Evolutionary conservation across 2,113 vertebrate species (phyloP).

Genomic region (Oxyruncus cristatus): DNA sequence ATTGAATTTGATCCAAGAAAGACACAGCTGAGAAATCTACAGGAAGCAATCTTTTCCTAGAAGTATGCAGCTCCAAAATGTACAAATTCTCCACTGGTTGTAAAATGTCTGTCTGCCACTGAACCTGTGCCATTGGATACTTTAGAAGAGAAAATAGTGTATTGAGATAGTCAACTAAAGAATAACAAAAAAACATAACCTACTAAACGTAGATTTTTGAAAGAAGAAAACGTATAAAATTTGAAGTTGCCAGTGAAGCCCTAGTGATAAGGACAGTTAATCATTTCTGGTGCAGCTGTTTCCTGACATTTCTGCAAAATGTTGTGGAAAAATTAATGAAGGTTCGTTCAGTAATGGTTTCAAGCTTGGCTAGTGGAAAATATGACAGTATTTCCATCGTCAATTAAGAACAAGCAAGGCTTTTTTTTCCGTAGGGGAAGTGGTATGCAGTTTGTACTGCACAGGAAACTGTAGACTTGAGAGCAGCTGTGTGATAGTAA

Average conservation of each 20-base stretch:
- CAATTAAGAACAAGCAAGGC: slow-evolving; percentile 80
- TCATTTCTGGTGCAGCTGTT: slow-evolving; percentile 82
- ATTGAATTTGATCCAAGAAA: slow-evolving; percentile 75
- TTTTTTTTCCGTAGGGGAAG: slow-evolving; percentile 77
- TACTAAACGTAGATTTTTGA: slow-evolving; percentile 30
- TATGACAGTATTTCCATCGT: slow-evolving; percentile 88
- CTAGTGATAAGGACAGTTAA: slow-evolving; percentile 75
- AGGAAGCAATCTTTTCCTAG: slow-evolving; percentile 78
- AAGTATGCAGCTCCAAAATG: slow-evolving; percentile 68
- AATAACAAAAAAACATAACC: background rate
- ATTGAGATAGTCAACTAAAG: background rate
- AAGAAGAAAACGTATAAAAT: slow-evolving; percentile 2
- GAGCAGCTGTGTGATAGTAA: slow-evolving; percentile 55
- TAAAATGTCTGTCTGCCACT: slow-evolving; percentile 27
- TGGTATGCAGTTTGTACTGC: slow-evolving; percentile 77
- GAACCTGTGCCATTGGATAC: slow-evolving; percentile 26
- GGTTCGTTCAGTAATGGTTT: slow-evolving; percentile 84
- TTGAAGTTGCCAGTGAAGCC: slow-evolving; percentile 41
- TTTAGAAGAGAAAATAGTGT: slow-evolving; percentile 18
- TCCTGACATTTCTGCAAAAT: slow-evolving; percentile 87
- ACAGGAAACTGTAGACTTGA: slow-evolving; percentile 83
- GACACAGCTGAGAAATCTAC: slow-evolving; percentile 75
- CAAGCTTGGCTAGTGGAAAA: slow-evolving; percentile 87
- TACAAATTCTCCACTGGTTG: slow-evolving; percentile 52
- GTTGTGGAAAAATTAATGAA: slow-evolving; percentile 91